These are phyloP conservation scores for Zosterops japonicus DNA, from an alignment of 2,113 vertebrate species.

Conservation along the genomic window DNA sequence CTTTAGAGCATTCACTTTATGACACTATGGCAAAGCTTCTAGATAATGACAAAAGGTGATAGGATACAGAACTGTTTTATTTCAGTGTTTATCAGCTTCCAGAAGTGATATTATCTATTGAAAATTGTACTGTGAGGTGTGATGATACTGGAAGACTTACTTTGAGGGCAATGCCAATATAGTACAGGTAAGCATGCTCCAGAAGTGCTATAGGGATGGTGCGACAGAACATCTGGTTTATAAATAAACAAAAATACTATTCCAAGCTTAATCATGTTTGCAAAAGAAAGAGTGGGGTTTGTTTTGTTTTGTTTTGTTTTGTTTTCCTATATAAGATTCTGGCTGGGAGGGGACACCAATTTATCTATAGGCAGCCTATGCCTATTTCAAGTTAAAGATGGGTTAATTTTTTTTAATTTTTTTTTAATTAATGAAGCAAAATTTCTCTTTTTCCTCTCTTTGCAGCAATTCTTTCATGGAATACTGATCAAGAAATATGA, in stretches of 20 bases:
- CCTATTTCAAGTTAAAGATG: background rate
- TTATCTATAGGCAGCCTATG: background rate
- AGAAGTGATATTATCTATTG: background rate
- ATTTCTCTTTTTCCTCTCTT: background rate
- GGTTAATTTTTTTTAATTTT: background rate
- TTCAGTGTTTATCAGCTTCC: background rate
- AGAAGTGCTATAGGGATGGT: background rate
- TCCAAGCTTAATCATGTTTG: background rate
- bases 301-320: background rate
- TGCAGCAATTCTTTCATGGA: background rate
- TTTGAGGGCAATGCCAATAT: background rate
- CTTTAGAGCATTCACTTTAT: background rate
- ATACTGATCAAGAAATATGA: background rate
- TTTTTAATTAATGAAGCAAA: background rate
- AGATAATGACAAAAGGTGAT: background rate
- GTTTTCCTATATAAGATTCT: background rate
- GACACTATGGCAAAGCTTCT: background rate
- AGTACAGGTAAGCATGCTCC: background rate
- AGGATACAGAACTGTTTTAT: background rate
- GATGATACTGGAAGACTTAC: background rate
- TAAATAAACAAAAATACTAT: background rate
- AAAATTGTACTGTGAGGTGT: background rate
- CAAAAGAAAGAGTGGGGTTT: background rate
- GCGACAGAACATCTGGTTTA: background rate
- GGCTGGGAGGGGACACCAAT: background rate